Base-by-base conservation (phyloP, 1,140 invertebrate genomes). In the Venturia canescens region DNA sequence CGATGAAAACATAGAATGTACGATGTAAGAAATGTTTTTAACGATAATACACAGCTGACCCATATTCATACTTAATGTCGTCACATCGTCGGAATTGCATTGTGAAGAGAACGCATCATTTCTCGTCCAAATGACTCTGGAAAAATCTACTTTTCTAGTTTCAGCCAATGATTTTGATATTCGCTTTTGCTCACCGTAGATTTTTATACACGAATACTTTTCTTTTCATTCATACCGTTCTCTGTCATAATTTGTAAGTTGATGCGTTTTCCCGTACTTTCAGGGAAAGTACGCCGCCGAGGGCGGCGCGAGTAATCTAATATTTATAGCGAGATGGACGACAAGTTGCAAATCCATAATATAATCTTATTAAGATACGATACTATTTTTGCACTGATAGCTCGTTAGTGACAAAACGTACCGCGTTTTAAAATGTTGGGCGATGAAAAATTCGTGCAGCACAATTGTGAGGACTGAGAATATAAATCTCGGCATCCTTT, bases 361-460 rank as follows among this genome's bases (percentile, higher is more conserved):
- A 88, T 87, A 88, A 86, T 84, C 81, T 80, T 78, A 86, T 34
- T 53, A 34, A 76, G 82, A 86, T 80, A 86, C 80, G 81, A 86
- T 87, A 87, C 83, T 87, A 88, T 88, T 88, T 88, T 88, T 88
- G 86, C 87, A 88, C 87, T 82, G 83, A 86, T 84, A 84, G 74
- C 66, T 80, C 79, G 80, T 84, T 84, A 85, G 74, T 26, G 60
- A 66, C 60, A 78, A 78, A 48, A 16, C 3, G 34, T 72, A 79
- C 75, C 77, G 53, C 77, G 53, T 77, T 80, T 66, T 69, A 83
- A 83, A 76, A 21, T 21, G 78, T 77, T 83, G 53, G 78, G 27
- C 83, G 79, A 34, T 82, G 74, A 67, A 78, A 53, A 71, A 57
- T 82, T 78, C 3, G 21, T 63, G 60, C 60, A 53, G 7, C 75